phyloP scores from a whole-genome alignment of 1,140 invertebrate genomes.

The Magallana angulata region DNA sequence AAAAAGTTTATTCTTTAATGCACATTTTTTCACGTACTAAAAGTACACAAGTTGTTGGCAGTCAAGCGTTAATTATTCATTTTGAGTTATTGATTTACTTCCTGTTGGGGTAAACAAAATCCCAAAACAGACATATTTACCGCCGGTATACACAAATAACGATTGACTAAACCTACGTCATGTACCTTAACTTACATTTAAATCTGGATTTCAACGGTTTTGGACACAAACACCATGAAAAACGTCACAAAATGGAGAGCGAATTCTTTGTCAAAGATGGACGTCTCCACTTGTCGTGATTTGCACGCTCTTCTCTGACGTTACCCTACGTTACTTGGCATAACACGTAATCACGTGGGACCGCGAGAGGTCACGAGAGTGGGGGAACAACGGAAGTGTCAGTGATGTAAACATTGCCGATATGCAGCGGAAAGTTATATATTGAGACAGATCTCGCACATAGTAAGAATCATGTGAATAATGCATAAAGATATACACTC shows the following conservation, averaged over 20 bases:
- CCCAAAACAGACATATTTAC: background rate
- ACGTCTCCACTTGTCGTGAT: constrained; percentile 47
- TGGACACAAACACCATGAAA: background rate
- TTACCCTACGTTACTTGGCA: constrained; percentile 58
- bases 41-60: no score
- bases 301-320: constrained; percentile 58
- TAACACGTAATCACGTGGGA: constrained; percentile 60
- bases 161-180: constrained; percentile 10
- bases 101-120: constrained; percentile 14
- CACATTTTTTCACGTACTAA: no score
- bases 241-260: background rate
- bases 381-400: constrained; percentile 43
- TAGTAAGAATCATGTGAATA: no score
- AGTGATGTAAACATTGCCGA: constrained; percentile 40
- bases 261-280: constrained; percentile 45
- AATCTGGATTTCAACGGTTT: background rate
- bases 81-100: constrained; percentile 11
- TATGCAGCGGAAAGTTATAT: background rate
- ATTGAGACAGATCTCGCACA: no score
- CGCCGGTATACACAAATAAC: background rate
- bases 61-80: background rate
- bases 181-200: background rate
- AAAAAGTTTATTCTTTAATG: no score
- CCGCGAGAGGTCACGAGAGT: constrained; percentile 54
- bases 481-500: background rate